Evolutionary conservation across 2,113 vertebrate genomes (phyloP), one percentile per base, ranked within the genome.

Genomic region (Planiliza haematocheilus): DNA sequence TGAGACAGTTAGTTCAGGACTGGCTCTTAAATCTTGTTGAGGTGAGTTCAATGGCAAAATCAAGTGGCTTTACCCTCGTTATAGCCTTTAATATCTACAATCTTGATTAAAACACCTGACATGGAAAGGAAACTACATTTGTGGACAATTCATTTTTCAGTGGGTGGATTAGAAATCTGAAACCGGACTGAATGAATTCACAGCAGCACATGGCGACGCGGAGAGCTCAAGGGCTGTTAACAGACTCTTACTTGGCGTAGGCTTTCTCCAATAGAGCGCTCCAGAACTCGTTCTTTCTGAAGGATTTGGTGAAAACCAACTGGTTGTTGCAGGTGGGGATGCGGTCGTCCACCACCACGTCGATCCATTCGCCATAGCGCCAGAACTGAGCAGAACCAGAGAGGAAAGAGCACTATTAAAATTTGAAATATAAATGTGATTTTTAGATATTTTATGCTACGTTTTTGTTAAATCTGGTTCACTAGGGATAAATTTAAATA

Each of bases 181-280:
- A 46, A 57, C 57, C 2, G 49, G 9, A 11, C 41, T 38, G 12
- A 48, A 1, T 39, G 16, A 18, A 13, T 43, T 13, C 4, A 4
- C 17, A 68, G 50, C 34, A 34, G 12, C 45, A 20, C 43, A 24
- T 62, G 14, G 53, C 1, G 30, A 14, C 13, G n/a, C 49, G 21
- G 10, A 12, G 16, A 46, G 2, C 17, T 39, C 62, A 52, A 2
- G 2, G n/a, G 60, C 38, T 36, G 53, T 59, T 60, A 43, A 67
- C 42, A 73, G 49, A 38, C 39, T 9, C 8, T 96, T 93, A 99
- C 98, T 99, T 99, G 49, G 98, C 98, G 14, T 99, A 99, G 13
- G 98, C 98, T 83, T 99, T 99, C 84, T 99, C 98, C 93, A 99
- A 76, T 21, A 99, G 94, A 21, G 98, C 97, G 0, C 98, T 99